Evolutionary conservation across 2,797 vertebrate species (phyloP), one percentile per base, ranked within the genome.

Genomic region (Lepidocolaptes lacrymiger): DNA sequence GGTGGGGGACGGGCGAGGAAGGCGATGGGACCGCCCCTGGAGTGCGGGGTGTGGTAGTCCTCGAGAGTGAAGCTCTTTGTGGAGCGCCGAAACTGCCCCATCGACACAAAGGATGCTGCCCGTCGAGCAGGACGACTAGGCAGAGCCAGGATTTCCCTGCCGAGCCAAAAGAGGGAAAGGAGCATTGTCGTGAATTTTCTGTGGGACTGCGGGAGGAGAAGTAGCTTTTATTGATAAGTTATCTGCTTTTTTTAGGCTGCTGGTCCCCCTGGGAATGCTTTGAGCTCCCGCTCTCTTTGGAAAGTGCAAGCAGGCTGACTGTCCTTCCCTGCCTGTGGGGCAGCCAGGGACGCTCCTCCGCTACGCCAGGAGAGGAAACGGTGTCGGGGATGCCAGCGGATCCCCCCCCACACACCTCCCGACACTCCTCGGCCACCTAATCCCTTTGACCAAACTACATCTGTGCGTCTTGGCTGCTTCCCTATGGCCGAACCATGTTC

Each of bases 251-350:
- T 48, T 43, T 8, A 41, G 51, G 23, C 56, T 61, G 23, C n/a
- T 44, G 39, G 39, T 55, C 16, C 28, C 27, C 10, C 41, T 21
- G 54, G 58, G 72, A 82, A 71, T 22, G 54, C 27, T 73, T 41
- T 48, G 61, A 27, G 26, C 66, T 80, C 59, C 44, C 26, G 6
- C 15, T 3, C 61, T 72, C 54, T 74, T 58, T 21, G 12, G 82
- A 69, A 80, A 85, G 34, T 49, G 84, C 85, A 56, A 78, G 68
- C 85, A 92, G 63, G 69, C 90, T 92, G 84, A 46, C 86, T 32
- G 37, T 26, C 59, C 88, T 91, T 75, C 66, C 32, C 68, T 73
- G 51, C n/a, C 30, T 36, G 41, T 32, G 9, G 27, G 8, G 23
- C 72, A 44, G 26, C 22, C 24, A 34, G 67, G 51, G n/a, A 61